These are phyloP conservation scores for Chironomus striatipennis DNA, from an alignment of 1,140 invertebrate genomes.

Conservation along the genomic window DNA sequence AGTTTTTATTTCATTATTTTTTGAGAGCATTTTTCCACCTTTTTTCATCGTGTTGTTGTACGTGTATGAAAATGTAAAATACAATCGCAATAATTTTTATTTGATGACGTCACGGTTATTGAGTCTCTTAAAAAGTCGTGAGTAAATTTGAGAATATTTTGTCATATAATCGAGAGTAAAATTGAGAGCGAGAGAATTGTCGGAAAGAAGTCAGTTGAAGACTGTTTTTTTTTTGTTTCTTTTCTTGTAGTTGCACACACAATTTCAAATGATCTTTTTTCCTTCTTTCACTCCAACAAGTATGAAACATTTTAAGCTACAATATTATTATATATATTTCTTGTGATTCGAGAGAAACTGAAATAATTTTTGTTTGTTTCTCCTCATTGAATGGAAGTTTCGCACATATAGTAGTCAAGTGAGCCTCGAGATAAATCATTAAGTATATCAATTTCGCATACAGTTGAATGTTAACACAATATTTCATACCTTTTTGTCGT, in stretches of 20 bases:
- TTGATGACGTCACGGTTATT: neutral
- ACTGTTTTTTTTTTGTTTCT: neutral
- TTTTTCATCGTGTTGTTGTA: neutral
- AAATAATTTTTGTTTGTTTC: conserved; percentile 14
- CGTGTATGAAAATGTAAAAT: neutral
- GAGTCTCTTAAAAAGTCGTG: neutral
- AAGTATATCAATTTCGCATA: too few relatives aligned
- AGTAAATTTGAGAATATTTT: too few relatives aligned
- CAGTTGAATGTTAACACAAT: too few relatives aligned
- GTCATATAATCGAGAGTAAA: neutral
- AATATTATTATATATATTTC: neutral
- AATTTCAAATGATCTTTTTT: conserved; percentile 15
- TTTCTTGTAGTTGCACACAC: conserved; percentile 5
- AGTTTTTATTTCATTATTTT: too few relatives aligned
- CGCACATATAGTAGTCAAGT: too few relatives aligned
- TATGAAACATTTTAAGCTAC: conserved; percentile 4
- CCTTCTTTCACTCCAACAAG: conserved; percentile 3
- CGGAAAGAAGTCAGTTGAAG: neutral
- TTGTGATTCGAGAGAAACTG: conserved; percentile 11
- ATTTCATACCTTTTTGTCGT: too few relatives aligned
- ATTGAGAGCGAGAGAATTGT: neutral
- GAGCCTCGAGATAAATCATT: too few relatives aligned
- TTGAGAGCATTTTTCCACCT: neutral
- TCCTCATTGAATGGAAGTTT: neutral
- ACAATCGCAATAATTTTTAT: neutral